A percentile compares a stretch with the other conserved stretches of the same genome.
phyloP scores from a whole-genome alignment of 2,888 invertebrate species.

The Muscina levida region DNA sequence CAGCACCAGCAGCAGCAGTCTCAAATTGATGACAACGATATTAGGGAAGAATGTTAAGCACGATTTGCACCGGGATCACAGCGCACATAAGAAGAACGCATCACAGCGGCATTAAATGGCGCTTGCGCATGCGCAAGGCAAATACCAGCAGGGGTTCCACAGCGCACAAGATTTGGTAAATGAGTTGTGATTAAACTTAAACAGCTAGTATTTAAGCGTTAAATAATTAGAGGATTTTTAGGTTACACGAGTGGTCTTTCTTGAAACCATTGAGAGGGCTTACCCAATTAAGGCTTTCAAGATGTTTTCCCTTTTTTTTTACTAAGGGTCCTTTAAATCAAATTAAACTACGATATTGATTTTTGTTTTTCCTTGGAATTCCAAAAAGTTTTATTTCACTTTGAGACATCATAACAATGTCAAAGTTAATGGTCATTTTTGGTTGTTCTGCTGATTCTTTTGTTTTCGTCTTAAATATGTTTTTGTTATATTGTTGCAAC shows the following conservation, averaged over 20 bases:
- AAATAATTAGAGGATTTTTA: conserved; percentile 64
- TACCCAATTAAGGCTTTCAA: conserved; percentile 60
- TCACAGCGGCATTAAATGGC: conserved; percentile 55
- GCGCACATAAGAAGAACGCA: conserved; percentile 36
- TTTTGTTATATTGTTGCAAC: conserved; percentile 47
- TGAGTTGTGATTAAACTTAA: conserved; percentile 62
- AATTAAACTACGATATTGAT: background rate
- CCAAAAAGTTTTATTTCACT: conserved; percentile 32
- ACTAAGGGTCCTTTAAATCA: background rate
- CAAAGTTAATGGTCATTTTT: conserved; percentile 61
- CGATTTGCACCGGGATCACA: conserved; percentile 45
- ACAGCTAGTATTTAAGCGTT: conserved; percentile 61
- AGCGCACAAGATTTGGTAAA: conserved; percentile 11
- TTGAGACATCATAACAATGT: conserved; percentile 64
- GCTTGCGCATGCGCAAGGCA: conserved; percentile 42
- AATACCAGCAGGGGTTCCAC: background rate
- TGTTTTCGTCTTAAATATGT: conserved; percentile 21
- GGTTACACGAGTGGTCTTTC: background rate
- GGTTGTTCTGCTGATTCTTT: conserved; percentile 16
- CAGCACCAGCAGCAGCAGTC: conserved; percentile 8
- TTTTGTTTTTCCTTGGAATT: too few relatives aligned
- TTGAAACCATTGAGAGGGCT: conserved; percentile 55
- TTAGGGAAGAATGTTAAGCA: conserved; percentile 61
- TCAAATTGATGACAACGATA: conserved; percentile 62
- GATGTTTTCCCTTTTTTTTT: conserved; percentile 37